Evolutionary conservation across 1,140 invertebrate genomes (phyloP).

Genomic region (Anoplophora glabripennis): DNA sequence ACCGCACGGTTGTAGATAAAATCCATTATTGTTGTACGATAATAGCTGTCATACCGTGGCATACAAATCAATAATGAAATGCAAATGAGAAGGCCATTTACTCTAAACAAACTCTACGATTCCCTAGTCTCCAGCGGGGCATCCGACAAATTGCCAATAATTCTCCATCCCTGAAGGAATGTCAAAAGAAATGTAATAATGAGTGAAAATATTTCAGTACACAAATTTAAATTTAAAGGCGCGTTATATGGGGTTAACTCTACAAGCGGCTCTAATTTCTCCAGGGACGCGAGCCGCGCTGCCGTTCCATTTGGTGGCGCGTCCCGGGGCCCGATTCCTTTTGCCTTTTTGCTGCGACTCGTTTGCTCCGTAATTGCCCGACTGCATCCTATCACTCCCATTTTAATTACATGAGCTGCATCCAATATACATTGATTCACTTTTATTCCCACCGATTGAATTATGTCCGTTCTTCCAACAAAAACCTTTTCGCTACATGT

Average conservation of each 20-base stretch:
- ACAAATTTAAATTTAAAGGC: constrained; percentile 24
- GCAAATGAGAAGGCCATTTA: too few species aligned
- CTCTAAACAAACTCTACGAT: too few species aligned
- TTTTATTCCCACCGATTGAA: neutral
- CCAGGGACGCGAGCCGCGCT: constrained; percentile 15
- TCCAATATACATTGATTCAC: constrained; percentile 13
- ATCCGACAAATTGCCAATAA: constrained; percentile 18
- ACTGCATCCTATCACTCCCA: constrained; percentile 21
- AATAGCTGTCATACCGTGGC: too few species aligned
- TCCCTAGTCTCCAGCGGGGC: too few species aligned
- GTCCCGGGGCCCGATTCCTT: constrained; percentile 16
- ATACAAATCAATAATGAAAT: too few species aligned
- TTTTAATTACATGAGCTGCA: constrained; percentile 14
- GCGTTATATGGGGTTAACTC: constrained; percentile 22
- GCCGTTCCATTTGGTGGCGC: constrained; percentile 15
- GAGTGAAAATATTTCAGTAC: constrained; percentile 18
- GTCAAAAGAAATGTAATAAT: constrained; percentile 20
- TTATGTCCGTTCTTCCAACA: too few species aligned
- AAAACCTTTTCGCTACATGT: too few species aligned
- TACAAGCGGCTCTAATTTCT: constrained; percentile 22
- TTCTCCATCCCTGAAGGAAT: constrained; percentile 10
- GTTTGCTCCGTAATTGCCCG: constrained; percentile 21
- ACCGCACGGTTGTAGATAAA: too few species aligned
- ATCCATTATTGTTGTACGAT: too few species aligned
- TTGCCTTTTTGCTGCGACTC: constrained; percentile 18